These are phyloP conservation scores for Cephus spinipes DNA, from an alignment of 2,888 invertebrate genomes.

Conservation along the genomic window DNA sequence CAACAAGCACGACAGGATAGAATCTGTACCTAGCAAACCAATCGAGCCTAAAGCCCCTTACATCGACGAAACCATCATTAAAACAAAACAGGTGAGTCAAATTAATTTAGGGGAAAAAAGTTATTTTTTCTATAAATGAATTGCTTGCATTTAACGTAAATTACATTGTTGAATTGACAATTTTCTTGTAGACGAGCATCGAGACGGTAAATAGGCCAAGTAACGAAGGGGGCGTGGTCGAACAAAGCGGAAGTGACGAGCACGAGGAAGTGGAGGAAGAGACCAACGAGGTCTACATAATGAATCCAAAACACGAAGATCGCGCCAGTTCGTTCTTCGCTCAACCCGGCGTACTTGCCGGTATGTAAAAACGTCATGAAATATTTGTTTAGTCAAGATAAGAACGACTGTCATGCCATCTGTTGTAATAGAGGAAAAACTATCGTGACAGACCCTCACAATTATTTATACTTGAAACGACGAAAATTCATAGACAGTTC, in stretches of 20 bases:
- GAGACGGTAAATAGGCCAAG: constrained; percentile 56
- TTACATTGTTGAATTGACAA: neutral
- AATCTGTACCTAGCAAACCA: constrained; percentile 53
- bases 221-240: constrained; percentile 54
- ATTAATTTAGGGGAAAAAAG: neutral
- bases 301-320: constrained; percentile 86
- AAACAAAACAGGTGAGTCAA: constrained; percentile 49
- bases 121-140: constrained; percentile 1
- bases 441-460: neutral
- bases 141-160: neutral
- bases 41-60: constrained; percentile 54
- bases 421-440: neutral
- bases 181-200: constrained; percentile 44
- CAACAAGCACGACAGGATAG: constrained; percentile 53
- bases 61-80: constrained; percentile 50
- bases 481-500: neutral
- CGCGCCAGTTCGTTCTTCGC: constrained; percentile 93
- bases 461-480: neutral
- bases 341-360: constrained; percentile 93
- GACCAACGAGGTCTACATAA: constrained; percentile 79
- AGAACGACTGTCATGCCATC: neutral
- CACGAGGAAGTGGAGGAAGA: constrained; percentile 56
- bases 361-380: constrained; percentile 67
- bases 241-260: constrained; percentile 50
- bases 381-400: neutral